Conservation (phyloP, 53 echinoderm and acorn worm genomes). For the Temnopleurus reevesii region DNA sequence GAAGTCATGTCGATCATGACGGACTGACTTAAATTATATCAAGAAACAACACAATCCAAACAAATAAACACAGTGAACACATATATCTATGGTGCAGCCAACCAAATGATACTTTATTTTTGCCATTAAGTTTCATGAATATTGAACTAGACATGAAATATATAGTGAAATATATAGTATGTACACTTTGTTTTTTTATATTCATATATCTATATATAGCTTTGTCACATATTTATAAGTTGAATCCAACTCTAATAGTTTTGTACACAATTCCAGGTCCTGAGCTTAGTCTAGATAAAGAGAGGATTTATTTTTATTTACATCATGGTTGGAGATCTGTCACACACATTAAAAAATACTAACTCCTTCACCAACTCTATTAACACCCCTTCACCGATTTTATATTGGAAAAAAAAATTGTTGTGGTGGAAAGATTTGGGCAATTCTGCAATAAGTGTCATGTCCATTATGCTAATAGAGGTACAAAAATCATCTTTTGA, state of each 20-base stretch:
- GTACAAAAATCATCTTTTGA: too few species aligned
- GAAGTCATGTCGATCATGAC: too few species aligned
- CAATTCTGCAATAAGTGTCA: too few species aligned
- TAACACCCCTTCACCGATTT: too few species aligned
- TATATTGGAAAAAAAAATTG: too few species aligned
- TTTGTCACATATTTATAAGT: slow-evolving; percentile 50
- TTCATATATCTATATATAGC: slow-evolving; percentile 25
- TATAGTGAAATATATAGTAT: slow-evolving; percentile 57
- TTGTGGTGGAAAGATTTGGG: too few species aligned
- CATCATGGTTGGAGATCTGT: slow-evolving; percentile 26
- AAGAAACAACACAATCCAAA: too few species aligned
- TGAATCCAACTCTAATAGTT: not conserved
- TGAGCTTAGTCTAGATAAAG: slow-evolving; percentile 33
- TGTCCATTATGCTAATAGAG: too few species aligned
- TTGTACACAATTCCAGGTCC: slow-evolving; percentile 26
- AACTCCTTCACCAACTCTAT: not conserved
- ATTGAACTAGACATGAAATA: slow-evolving; percentile 54
- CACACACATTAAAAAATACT: slow-evolving; percentile 43
- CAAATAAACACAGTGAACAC: not conserved
- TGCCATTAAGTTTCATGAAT: slow-evolving; percentile 15
- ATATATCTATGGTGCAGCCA: not conserved
- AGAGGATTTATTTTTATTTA: slow-evolving; percentile 10
- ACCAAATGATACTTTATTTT: slow-evolving; percentile 49
- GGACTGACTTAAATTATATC: too few species aligned
- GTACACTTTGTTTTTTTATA: slow-evolving; percentile 32